phyloP scores from a whole-genome alignment of 1,140 invertebrate species.

The Galendromus occidentalis region DNA sequence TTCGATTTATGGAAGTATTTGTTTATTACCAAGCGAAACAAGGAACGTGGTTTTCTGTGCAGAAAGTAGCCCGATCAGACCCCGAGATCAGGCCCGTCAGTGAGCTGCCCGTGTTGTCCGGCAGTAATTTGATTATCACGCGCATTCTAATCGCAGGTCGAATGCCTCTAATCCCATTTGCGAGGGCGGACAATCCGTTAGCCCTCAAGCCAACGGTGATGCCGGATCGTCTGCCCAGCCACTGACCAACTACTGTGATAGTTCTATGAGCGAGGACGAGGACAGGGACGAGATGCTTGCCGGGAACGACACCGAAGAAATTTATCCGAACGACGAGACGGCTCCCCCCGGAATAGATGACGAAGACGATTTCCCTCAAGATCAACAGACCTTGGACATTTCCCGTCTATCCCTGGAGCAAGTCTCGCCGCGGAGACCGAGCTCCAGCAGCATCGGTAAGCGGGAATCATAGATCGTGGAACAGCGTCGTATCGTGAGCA shows the following conservation, averaged over 20 bases:
- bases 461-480: not conserved
- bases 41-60: no score
- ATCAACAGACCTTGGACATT: not conserved
- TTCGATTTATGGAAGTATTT: no score
- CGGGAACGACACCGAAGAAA: not conserved
- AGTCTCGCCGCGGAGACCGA: not conserved
- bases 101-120: no score
- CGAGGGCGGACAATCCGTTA: no score
- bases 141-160: not conserved
- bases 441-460: conserved; percentile 1
- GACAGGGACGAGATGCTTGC: not conserved
- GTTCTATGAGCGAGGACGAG: not conserved
- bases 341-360: not conserved
- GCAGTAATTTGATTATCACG: no score
- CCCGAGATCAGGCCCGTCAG: no score
- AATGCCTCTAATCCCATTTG: not conserved
- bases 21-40: no score
- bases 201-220: no score
- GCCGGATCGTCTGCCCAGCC: not conserved
- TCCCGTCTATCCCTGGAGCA: not conserved
- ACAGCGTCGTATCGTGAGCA: not conserved
- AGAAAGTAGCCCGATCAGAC: no score
- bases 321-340: not conserved
- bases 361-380: not conserved
- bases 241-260: conserved; percentile 2